Conservation (phyloP, 1,140 invertebrate species). For the Aplysia californica region DNA sequence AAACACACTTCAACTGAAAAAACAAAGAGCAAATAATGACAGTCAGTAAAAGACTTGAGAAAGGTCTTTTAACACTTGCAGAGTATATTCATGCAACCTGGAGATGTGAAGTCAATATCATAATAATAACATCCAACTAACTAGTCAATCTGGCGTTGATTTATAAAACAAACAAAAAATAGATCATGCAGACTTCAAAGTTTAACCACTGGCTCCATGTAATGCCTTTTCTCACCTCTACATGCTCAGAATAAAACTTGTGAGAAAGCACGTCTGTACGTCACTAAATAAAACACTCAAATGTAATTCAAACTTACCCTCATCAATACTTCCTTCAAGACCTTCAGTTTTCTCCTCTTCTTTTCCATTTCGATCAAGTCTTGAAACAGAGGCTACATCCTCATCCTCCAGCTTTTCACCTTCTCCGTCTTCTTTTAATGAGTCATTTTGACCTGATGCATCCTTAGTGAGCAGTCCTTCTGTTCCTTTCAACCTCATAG, state of each 20-base stretch:
- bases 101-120: too few relatives aligned
- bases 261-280: background rate
- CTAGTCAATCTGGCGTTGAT: too few relatives aligned
- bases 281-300: background rate
- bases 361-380: background rate
- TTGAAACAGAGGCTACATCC: background rate
- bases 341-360: background rate
- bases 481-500: constrained; percentile 14
- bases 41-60: too few relatives aligned
- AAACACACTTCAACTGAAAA: too few relatives aligned
- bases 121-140: too few relatives aligned
- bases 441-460: background rate
- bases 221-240: too few relatives aligned
- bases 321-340: background rate
- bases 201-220: too few relatives aligned
- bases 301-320: background rate
- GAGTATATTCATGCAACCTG: too few relatives aligned
- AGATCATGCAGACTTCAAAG: too few relatives aligned
- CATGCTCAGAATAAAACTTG: background rate
- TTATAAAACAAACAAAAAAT: too few relatives aligned
- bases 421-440: background rate
- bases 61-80: too few relatives aligned
- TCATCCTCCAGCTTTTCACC: constrained; percentile 1
- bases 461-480: constrained; percentile 15
- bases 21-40: too few relatives aligned